Conservation (phyloP, 2,797 vertebrate genomes). For the Notolabrus celidotus region DNA sequence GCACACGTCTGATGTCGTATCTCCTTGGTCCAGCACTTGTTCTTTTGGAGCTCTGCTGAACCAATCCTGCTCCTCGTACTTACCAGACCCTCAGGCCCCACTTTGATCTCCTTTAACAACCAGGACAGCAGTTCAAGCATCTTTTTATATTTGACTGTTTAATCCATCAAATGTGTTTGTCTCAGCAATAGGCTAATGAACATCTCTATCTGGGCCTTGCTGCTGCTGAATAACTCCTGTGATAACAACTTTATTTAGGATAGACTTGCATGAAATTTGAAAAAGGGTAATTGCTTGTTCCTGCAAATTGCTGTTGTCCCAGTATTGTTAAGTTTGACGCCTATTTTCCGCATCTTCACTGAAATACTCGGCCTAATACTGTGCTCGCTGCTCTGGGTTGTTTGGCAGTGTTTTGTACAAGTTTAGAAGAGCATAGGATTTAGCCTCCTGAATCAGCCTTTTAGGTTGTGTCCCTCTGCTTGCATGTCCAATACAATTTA, state of each 20-base stretch:
- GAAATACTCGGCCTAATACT: constrained; percentile 30
- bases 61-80: constrained; percentile 72
- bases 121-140: constrained; percentile 80
- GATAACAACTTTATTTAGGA: constrained; percentile 48
- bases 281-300: constrained; percentile 62
- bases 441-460: constrained; percentile 71
- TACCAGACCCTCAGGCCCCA: constrained; percentile 74
- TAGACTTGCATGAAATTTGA: constrained; percentile 54
- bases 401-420: constrained; percentile 32
- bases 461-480: constrained; percentile 63
- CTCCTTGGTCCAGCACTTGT: constrained; percentile 81
- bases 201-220: constrained; percentile 72
- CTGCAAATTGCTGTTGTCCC: constrained; percentile 51
- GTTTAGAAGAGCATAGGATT: constrained; percentile 49
- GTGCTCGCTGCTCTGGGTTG: constrained; percentile 21
- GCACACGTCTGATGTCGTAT: constrained; percentile 81
- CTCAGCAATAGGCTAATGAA: constrained; percentile 81
- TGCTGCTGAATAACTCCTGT: constrained; percentile 44
- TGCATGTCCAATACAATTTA: constrained; percentile 75
- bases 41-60: constrained; percentile 78
- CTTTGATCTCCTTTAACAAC: constrained; percentile 84
- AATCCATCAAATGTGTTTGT: constrained; percentile 85
- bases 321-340: constrained; percentile 38
- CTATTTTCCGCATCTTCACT: constrained; percentile 41
- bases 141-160: constrained; percentile 83